These are phyloP conservation scores for Enteromius trimaculatus DNA, from an alignment of 2,797 vertebrate species.

Conservation along the genomic window DNA sequence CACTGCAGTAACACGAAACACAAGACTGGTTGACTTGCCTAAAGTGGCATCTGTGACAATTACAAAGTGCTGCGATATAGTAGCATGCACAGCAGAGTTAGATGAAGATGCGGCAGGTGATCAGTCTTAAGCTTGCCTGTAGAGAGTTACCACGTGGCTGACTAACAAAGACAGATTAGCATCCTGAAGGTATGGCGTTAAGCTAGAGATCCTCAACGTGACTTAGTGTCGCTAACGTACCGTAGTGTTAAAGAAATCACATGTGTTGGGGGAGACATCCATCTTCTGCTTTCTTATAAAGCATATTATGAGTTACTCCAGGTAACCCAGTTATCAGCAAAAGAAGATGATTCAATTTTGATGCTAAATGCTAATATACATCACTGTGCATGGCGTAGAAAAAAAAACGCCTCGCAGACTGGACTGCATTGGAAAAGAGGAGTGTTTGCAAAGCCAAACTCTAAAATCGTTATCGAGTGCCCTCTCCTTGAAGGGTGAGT, in stretches of 20 bases:
- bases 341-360: neutral
- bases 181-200: slow-evolving; percentile 68
- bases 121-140: slow-evolving; percentile 73
- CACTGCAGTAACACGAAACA: neutral
- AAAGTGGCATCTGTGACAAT: slow-evolving; percentile 69
- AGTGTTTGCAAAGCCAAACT: slow-evolving; percentile 47
- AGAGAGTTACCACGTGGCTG: slow-evolving; percentile 62
- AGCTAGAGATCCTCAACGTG: slow-evolving; percentile 66
- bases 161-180: slow-evolving; percentile 80
- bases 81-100: slow-evolving; percentile 68
- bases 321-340: neutral
- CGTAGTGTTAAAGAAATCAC: slow-evolving; percentile 60
- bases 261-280: slow-evolving; percentile 3
- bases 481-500: slow-evolving; percentile 70
- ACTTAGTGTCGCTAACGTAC: slow-evolving; percentile 62
- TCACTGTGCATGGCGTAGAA: too few species aligned
- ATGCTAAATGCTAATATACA: slow-evolving; percentile 8
- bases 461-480: slow-evolving; percentile 37
- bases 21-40: slow-evolving; percentile 47
- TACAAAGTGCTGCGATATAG: slow-evolving; percentile 70
- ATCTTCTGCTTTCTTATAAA: neutral
- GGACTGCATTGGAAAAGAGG: slow-evolving; percentile 19
- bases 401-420: neutral
- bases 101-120: slow-evolving; percentile 68
- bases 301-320: neutral